Conservation (phyloP, 1,140 invertebrate genomes). For the Popillia japonica region DNA sequence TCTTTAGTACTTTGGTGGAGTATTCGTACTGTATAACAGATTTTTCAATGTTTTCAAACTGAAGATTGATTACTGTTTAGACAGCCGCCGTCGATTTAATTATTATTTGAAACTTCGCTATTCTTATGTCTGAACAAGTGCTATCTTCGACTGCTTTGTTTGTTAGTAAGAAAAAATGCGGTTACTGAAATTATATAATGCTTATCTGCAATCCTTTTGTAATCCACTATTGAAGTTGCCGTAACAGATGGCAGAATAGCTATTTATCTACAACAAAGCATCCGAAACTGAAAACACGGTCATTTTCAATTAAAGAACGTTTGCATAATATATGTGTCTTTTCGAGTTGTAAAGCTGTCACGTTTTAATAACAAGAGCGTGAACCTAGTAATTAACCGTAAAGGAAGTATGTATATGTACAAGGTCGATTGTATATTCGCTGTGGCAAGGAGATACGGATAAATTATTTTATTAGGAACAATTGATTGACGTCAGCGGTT, state of each 20-base stretch:
- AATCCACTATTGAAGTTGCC: too few species aligned
- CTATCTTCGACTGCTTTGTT: too few species aligned
- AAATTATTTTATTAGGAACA: constrained; percentile 5
- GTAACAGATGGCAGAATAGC: not conserved
- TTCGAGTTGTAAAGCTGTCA: not conserved
- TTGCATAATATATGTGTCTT: not conserved
- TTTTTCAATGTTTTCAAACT: too few species aligned
- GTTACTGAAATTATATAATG: too few species aligned
- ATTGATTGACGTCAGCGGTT: constrained; percentile 26
- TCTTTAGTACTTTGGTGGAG: too few species aligned
- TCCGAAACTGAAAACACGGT: not conserved
- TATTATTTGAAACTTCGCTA: too few species aligned
- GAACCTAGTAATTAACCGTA: not conserved
- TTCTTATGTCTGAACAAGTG: too few species aligned
- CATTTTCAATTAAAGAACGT: not conserved
- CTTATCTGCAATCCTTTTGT: too few species aligned
- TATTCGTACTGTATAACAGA: too few species aligned
- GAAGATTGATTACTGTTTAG: too few species aligned
- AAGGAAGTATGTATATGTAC: not conserved
- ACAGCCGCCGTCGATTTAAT: too few species aligned
- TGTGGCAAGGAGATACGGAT: not conserved
- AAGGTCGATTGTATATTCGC: not conserved
- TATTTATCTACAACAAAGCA: not conserved
- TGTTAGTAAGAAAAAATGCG: too few species aligned
- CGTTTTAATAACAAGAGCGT: not conserved